Evolutionary conservation across 2,113 vertebrate genomes (phyloP), one percentile per base, ranked within the genome.

Genomic region (Poecilia latipinna): DNA sequence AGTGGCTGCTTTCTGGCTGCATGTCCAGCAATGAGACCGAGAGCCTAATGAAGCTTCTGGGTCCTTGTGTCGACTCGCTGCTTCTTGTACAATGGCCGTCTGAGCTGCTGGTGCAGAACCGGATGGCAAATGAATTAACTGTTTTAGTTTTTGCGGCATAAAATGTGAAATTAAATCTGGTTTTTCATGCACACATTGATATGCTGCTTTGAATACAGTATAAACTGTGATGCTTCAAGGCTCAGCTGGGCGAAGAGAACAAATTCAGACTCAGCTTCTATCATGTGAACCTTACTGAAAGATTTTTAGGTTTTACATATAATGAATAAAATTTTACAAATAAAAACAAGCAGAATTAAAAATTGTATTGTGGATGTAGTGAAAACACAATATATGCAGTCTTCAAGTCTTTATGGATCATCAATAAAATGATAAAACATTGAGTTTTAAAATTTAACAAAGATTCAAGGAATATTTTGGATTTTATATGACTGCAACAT

Each of bases 1-100:
- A 64, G 61, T 75, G 74, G 62, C 75, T 80, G 80, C 80, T 75
- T 89, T 82, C 82, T 89, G 91, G 84, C 86, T 39, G 74, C 31
- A 37, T 60, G 63, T 65, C 42, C 80, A 63, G 72, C 42, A 79
- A 84, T 77, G 82, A 76, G 75, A 86, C 74, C 42, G 82, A 68
- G 74, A 72, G 78, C 35, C 67, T 90, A 89, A 92, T 89, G 88
- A 87, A 87, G 83, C 90, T 82, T 71, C 80, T 83, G 84, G 87
- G 84, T 89, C 79, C 84, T 85, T 83, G 77, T 87, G 76, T 86
- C 71, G 80, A 72, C 70, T 75, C 13, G 48, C 76, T 79, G 48
- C 77, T 42, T 28, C 13, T 19, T 87, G 83, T 68, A 85, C 74
- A 74, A 81, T 72, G 80, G 70, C 74, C 73, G 72, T 76, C 51